Evolutionary conservation across 2,888 invertebrate species (phyloP).

Genomic region (Philopedon plagiatum): DNA sequence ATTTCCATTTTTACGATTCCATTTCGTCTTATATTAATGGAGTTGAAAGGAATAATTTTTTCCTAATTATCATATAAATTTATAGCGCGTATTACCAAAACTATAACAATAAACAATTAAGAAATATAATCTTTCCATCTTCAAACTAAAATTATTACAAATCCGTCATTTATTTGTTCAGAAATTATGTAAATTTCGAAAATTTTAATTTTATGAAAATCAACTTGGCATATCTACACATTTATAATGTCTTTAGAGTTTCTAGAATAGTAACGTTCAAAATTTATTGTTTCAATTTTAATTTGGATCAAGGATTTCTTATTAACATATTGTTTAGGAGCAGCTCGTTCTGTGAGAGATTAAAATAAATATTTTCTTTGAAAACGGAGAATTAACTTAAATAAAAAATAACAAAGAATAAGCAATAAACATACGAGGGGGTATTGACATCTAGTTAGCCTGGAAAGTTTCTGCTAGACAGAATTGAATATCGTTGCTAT

Average conservation of each 20-base stretch:
- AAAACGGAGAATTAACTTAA: not conserved
- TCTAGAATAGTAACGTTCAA: conserved; percentile 15
- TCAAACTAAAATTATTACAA: conserved; percentile 4
- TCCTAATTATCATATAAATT: conserved; percentile 16
- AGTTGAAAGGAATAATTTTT: not conserved
- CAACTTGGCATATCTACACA: conserved; percentile 11
- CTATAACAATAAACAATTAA: conserved; percentile 25
- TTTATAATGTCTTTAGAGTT: conserved; percentile 9
- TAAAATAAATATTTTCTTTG: not conserved
- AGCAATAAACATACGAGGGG: too few relatives aligned
- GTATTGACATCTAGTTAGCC: too few relatives aligned
- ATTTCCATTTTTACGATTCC: conserved; percentile 4
- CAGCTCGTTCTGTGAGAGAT: not conserved
- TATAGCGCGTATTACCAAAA: conserved; percentile 17
- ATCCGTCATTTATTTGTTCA: conserved; percentile 8
- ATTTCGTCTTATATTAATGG: not conserved
- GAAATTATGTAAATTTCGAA: conserved; percentile 14
- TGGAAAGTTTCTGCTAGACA: too few relatives aligned
- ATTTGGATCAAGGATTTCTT: conserved; percentile 47
- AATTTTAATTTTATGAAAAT: conserved; percentile 33
- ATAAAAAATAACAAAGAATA: not conserved
- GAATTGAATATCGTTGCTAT: too few relatives aligned
- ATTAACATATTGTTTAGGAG: conserved; percentile 33
- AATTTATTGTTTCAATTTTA: conserved; percentile 42
- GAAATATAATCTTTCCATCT: conserved; percentile 23